Percentiles rank a stretch among this genome's conserved stretches.
These are phyloP conservation scores for Romanogobio albipinnatus DNA, from an alignment of 2,113 vertebrate species.

Conservation along the genomic window DNA sequence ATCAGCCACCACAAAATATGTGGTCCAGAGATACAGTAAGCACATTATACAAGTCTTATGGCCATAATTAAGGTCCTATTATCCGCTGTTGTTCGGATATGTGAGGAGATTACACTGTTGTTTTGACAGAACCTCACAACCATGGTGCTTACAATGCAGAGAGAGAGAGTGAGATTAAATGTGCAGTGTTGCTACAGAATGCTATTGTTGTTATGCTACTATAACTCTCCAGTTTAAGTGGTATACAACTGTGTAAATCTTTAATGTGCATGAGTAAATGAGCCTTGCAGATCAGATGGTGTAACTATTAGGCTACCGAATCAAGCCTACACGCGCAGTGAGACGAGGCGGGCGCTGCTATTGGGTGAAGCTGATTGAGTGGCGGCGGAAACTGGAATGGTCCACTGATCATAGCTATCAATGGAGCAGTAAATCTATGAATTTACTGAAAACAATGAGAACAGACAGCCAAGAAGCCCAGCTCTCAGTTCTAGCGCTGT, in stretches of 20 bases:
- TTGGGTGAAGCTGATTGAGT: neutral
- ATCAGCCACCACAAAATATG: neutral
- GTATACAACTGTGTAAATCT: constrained; percentile 30
- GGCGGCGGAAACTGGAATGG: neutral
- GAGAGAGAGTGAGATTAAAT: constrained; percentile 38
- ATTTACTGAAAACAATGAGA: neutral
- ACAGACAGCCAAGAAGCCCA: neutral
- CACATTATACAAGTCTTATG: constrained; percentile 27
- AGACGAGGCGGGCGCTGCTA: neutral
- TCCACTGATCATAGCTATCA: constrained; percentile 1
- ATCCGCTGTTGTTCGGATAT: constrained; percentile 21
- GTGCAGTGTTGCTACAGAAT: constrained; percentile 36
- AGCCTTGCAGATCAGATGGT: neutral
- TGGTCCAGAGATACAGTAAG: neutral
- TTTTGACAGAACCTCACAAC: constrained; percentile 38
- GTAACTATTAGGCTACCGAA: constrained; percentile 12
- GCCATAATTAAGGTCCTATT: constrained; percentile 40
- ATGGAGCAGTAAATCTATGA: neutral
- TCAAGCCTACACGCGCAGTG: neutral
- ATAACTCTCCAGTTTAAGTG: constrained; percentile 25
- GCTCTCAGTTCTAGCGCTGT: neutral
- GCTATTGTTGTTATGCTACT: constrained; percentile 26
- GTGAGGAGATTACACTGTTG: constrained; percentile 32
- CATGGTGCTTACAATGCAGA: neutral
- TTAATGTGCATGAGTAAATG: constrained; percentile 26